A percentile compares a stretch with the other conserved stretches of the same genome.
phyloP scores from a whole-genome alignment of 2,113 vertebrate genomes.

The Hippopotamus amphibius region DNA sequence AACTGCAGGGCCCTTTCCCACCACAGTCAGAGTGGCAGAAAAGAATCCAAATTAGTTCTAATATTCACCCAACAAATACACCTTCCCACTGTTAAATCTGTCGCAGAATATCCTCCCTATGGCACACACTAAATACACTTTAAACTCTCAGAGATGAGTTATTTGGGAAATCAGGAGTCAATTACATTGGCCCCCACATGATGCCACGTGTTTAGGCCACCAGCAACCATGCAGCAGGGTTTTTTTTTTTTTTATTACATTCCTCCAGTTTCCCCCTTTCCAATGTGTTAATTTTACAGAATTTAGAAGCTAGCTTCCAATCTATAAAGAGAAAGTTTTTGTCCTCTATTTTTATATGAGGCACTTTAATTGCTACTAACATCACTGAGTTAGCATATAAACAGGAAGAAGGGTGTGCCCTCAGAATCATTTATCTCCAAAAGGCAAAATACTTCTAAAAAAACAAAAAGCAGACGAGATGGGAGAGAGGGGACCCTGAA shows the following conservation, averaged over 20 bases:
- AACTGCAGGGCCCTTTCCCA: neutral
- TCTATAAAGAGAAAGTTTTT: slow-evolving; percentile 18
- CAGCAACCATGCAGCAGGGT: neutral
- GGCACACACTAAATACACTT: neutral
- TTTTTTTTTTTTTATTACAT: slow-evolving; percentile 9
- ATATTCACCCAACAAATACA: neutral
- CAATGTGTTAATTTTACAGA: slow-evolving; percentile 12
- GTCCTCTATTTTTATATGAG: slow-evolving; percentile 50
- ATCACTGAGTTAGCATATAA: neutral
- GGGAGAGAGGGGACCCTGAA: neutral
- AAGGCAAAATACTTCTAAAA: slow-evolving; percentile 38
- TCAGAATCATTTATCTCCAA: neutral
- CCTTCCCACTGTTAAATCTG: neutral
- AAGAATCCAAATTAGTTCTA: slow-evolving; percentile 38
- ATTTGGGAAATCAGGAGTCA: slow-evolving; percentile 25
- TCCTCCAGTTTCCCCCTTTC: neutral
- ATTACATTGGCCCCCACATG: neutral
- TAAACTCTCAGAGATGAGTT: neutral
- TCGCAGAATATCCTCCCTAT: neutral
- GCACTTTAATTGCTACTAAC: slow-evolving; percentile 54
- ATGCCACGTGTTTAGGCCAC: neutral
- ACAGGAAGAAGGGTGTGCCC: neutral
- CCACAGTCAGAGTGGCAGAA: neutral
- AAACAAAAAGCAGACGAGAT: neutral
- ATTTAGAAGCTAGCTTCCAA: neutral